Evolutionary conservation across 2,797 vertebrate genomes (phyloP).

Genomic region (Xerus rutilus): DNA sequence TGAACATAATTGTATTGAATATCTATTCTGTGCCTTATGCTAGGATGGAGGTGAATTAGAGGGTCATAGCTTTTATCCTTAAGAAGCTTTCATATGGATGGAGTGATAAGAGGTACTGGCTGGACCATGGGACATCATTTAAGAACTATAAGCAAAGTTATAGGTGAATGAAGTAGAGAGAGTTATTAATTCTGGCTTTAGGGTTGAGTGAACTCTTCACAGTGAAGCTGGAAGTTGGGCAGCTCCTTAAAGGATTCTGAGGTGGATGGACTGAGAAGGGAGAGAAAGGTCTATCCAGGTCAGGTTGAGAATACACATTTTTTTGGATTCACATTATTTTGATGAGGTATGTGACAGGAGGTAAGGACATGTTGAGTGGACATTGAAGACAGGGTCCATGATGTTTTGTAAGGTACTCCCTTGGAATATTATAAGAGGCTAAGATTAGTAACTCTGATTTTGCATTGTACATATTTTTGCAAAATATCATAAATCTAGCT

Average conservation of each 20-base stretch:
- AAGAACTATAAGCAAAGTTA: background rate
- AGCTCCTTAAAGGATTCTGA: background rate
- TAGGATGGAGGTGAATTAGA: background rate
- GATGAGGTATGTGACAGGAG: background rate
- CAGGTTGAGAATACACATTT: background rate
- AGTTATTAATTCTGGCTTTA: background rate
- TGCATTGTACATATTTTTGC: background rate
- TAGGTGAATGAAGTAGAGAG: background rate
- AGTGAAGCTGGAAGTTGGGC: background rate
- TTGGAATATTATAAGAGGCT: background rate
- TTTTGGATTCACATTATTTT: background rate
- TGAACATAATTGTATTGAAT: background rate
- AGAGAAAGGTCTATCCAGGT: background rate
- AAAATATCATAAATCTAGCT: conserved; percentile 37
- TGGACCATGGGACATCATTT: background rate
- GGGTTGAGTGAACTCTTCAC: background rate
- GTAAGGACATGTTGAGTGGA: background rate
- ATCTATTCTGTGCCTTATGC: background rate
- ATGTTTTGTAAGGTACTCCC: background rate
- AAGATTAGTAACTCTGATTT: background rate
- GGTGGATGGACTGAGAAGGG: background rate
- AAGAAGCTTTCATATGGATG: background rate
- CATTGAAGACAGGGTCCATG: background rate
- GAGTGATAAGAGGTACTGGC: background rate
- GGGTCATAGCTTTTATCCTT: background rate